These are phyloP conservation scores for Aphidius colemani DNA, from an alignment of 2,888 invertebrate genomes.

Conservation along the genomic window DNA sequence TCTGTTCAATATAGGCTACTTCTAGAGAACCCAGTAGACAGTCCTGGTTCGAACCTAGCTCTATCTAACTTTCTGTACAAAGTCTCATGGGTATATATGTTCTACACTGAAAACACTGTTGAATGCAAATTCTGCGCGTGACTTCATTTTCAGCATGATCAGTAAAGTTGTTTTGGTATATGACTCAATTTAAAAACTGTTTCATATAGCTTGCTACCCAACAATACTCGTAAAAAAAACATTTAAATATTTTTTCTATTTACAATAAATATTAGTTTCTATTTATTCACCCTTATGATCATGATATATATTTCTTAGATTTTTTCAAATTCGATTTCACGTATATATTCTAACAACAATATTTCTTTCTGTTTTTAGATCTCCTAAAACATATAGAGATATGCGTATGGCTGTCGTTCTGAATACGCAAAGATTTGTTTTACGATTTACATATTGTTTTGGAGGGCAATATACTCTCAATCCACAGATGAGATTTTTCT, in stretches of 20 bases:
- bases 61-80: slow-evolving; percentile 30
- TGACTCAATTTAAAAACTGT: too few species aligned
- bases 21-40: background rate
- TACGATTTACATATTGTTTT: slow-evolving; percentile 46
- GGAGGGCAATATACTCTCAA: slow-evolving; percentile 7
- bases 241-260: too few species aligned
- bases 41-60: slow-evolving; percentile 1
- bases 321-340: slow-evolving; percentile 23
- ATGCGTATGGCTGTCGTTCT: slow-evolving; percentile 22
- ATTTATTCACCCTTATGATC: slow-evolving; percentile 3
- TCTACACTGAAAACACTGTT: slow-evolving; percentile 29
- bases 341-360: slow-evolving; percentile 22
- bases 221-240: too few species aligned
- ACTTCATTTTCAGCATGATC: slow-evolving; percentile 29
- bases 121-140: slow-evolving; percentile 33
- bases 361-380: slow-evolving; percentile 28
- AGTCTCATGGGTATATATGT: slow-evolving; percentile 20
- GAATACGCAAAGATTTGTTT: slow-evolving; percentile 35
- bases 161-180: background rate
- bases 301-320: slow-evolving; percentile 21
- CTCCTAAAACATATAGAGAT: slow-evolving; percentile 5
- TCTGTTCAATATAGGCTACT: slow-evolving; percentile 16
- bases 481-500: slow-evolving; percentile 13
- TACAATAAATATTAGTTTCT: background rate
- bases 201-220: too few species aligned